These are phyloP conservation scores for Hoplostethus atlanticus DNA, from an alignment of 2,797 vertebrate genomes.

Conservation along the genomic window DNA sequence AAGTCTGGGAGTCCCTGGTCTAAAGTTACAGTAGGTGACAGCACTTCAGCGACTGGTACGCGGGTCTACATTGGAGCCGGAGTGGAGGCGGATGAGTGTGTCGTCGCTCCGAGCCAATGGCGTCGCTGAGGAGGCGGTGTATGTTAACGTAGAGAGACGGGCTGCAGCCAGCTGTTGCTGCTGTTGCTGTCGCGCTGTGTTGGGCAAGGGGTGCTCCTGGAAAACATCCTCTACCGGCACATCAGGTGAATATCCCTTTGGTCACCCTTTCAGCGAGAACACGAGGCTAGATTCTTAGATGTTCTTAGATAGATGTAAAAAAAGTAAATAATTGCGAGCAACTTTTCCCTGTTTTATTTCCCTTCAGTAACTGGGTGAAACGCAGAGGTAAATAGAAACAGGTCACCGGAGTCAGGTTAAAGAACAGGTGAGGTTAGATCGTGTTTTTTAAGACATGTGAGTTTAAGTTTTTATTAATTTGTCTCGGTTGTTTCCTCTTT, in stretches of 20 bases:
- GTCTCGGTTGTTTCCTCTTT: slow-evolving; percentile 3
- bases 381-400: slow-evolving; percentile 16
- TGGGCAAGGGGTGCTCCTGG: slow-evolving; percentile 67
- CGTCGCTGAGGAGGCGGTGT: slow-evolving; percentile 60
- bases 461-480: neutral
- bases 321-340: no score
- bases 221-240: slow-evolving; percentile 53
- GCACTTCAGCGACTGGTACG: slow-evolving; percentile 13
- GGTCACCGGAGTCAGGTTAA: slow-evolving; percentile 19
- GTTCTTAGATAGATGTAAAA: neutral
- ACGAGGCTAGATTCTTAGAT: neutral
- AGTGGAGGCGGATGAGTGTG: slow-evolving; percentile 54
- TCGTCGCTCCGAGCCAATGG: slow-evolving; percentile 70
- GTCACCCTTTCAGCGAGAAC: neutral
- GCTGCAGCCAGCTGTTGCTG: slow-evolving; percentile 75
- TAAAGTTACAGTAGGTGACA: neutral
- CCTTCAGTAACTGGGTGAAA: slow-evolving; percentile 5
- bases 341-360: slow-evolving; percentile 7
- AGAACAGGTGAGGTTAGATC: slow-evolving; percentile 69
- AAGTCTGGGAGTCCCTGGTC: no score
- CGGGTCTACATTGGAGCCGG: slow-evolving; percentile 9
- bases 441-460: slow-evolving; percentile 1
- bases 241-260: slow-evolving; percentile 70
- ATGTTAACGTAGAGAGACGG: slow-evolving; percentile 41
- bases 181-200: slow-evolving; percentile 44